Evolutionary conservation across 2,888 invertebrate genomes (phyloP).

Genomic region (Philonicus albiceps): DNA sequence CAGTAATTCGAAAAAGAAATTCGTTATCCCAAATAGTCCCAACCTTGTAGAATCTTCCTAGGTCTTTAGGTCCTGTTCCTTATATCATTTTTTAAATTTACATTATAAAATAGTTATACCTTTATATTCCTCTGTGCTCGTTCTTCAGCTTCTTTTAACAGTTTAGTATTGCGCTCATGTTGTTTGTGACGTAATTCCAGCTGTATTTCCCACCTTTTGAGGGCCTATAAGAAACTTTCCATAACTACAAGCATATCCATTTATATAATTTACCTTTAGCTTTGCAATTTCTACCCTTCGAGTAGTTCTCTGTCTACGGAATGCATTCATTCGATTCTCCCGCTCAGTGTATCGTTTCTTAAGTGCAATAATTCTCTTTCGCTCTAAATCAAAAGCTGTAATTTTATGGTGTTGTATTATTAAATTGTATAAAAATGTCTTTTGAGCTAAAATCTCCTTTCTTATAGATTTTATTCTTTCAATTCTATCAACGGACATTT

Average conservation of each 20-base stretch:
- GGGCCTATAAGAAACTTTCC: conserved; percentile 28
- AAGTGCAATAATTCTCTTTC: not conserved
- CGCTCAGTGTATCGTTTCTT: conserved; percentile 59
- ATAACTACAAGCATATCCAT: not conserved
- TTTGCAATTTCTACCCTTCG: not conserved
- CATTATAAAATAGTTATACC: not conserved
- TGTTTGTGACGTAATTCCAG: not conserved
- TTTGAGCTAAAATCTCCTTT: conserved; percentile 52
- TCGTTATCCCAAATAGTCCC: no score
- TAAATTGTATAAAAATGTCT: conserved; percentile 54
- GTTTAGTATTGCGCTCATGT: not conserved
- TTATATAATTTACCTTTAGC: not conserved
- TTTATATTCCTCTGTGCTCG: not conserved
- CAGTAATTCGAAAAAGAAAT: no score
- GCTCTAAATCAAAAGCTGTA: conserved; percentile 53
- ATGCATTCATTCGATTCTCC: conserved; percentile 52
- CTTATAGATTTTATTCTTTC: conserved; percentile 52
- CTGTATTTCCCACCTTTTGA: conserved; percentile 1
- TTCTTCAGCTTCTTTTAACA: conserved; percentile 22
- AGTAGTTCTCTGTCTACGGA: conserved; percentile 25
- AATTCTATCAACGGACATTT: conserved; percentile 47
- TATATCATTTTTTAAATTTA: not conserved
- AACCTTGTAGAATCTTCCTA: no score
- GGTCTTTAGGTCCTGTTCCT: no score
- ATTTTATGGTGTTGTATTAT: conserved; percentile 54